Conservation (phyloP, 2,113 vertebrate genomes). For the Psammodynastes pulverulentus region DNA sequence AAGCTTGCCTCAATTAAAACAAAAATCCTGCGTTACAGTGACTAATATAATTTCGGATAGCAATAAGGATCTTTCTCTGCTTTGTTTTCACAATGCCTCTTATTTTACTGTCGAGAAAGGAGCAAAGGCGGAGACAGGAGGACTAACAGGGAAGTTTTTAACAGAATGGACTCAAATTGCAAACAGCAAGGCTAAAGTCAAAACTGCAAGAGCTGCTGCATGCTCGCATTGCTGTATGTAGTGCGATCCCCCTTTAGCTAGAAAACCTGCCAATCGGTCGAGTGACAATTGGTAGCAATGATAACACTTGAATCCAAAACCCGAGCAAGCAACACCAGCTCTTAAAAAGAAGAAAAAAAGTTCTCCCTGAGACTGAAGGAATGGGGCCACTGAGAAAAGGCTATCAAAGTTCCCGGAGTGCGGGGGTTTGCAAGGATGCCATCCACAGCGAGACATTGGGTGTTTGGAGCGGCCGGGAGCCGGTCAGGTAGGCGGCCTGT, state of each 20-base stretch:
- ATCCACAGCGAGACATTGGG: neutral
- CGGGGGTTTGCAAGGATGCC: neutral
- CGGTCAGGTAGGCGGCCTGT: neutral
- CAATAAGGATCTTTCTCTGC: neutral
- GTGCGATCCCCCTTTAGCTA: neutral
- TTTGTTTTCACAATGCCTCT: neutral
- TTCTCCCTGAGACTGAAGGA: neutral
- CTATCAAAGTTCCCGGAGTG: neutral
- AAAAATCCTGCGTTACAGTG: neutral
- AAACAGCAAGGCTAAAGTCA: neutral
- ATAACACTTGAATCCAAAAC: neutral
- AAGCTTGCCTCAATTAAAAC: neutral
- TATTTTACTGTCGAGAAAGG: neutral
- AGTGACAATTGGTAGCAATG: neutral
- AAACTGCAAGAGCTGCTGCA: neutral
- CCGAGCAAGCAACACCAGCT: neutral
- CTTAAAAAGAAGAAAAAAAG: neutral
- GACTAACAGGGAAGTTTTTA: neutral
- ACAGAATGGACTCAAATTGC: neutral
- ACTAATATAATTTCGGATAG: neutral
- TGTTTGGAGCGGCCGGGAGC: neutral
- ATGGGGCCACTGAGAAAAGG: neutral
- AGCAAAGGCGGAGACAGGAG: neutral
- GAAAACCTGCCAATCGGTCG: neutral
- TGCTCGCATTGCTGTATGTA: neutral